Conservation (phyloP, 2,888 invertebrate genomes). For the Polylopha cassiicola region DNA sequence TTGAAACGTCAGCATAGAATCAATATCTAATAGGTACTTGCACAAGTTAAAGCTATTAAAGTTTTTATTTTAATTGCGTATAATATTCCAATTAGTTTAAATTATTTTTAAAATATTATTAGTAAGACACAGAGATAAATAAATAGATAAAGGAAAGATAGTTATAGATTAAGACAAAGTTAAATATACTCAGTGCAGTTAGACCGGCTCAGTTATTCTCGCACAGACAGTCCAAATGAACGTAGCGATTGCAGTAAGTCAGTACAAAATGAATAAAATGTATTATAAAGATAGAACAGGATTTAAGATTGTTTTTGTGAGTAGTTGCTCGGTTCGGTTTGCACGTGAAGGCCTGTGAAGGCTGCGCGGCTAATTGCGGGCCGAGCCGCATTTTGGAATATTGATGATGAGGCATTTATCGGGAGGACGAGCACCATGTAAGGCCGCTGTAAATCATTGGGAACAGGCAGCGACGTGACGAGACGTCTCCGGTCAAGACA, state of each 20-base stretch:
- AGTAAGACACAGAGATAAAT: too few species aligned
- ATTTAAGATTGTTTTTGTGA: conserved; percentile 63
- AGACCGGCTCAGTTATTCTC: too few species aligned
- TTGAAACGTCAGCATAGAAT: too few species aligned
- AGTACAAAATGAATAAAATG: conserved; percentile 43
- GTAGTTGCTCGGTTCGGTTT: conserved; percentile 44
- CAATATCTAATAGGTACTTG: too few species aligned
- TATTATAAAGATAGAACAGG: conserved; percentile 69
- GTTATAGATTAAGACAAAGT: too few species aligned
- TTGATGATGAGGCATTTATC: conserved; percentile 76
- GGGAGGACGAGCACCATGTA: conserved; percentile 72
- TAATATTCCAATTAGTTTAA: too few species aligned
- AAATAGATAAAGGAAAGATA: too few species aligned
- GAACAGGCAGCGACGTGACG: conserved; percentile 68
- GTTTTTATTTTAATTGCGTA: too few species aligned
- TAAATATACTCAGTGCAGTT: too few species aligned
- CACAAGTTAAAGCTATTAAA: too few species aligned
- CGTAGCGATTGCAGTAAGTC: conserved; percentile 14
- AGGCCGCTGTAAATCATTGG: conserved; percentile 73
- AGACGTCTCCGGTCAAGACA: conserved; percentile 56
- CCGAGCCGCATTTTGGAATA: conserved; percentile 75
- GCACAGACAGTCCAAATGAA: too few species aligned
- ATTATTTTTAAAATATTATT: too few species aligned
- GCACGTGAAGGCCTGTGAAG: conserved; percentile 71
- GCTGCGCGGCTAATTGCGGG: conserved; percentile 72